Evolutionary conservation across 2,888 invertebrate species (phyloP).

Genomic region (Electrophaes corylata): DNA sequence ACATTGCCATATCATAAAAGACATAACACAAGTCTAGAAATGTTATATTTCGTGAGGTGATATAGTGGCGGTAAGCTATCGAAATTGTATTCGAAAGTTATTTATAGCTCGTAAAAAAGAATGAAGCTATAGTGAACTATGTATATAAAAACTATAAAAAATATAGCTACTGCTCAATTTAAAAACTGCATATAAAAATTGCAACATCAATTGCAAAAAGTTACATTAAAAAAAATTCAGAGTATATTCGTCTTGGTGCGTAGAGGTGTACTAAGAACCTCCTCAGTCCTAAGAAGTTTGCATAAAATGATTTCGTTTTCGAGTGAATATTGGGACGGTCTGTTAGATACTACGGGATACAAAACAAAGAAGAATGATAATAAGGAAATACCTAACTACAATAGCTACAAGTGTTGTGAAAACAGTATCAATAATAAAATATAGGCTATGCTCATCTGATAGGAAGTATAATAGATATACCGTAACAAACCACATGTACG

Average conservation of each 20-base stretch:
- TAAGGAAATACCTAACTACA: background rate
- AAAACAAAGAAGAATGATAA: background rate
- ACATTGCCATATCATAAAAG: slow-evolving; percentile 11
- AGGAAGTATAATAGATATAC: slow-evolving; percentile 3
- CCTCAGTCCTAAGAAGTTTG: too few relatives aligned
- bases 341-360: background rate
- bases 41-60: slow-evolving; percentile 2
- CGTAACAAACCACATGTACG: slow-evolving; percentile 8
- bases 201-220: too few relatives aligned
- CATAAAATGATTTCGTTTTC: too few relatives aligned
- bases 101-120: background rate
- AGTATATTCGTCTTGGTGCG: too few relatives aligned
- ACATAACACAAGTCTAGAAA: slow-evolving; percentile 14
- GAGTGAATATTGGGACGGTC: background rate
- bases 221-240: too few relatives aligned
- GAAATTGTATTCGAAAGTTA: slow-evolving; percentile 6
- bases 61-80: slow-evolving; percentile 2
- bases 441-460: slow-evolving; percentile 1
- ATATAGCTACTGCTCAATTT: too few relatives aligned
- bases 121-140: background rate
- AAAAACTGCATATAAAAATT: too few relatives aligned
- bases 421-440: background rate
- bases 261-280: too few relatives aligned
- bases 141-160: background rate
- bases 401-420: background rate